Percentiles rank a stretch among this genome's conserved stretches.
Conservation (phyloP, 2,888 invertebrate species). For the Ramazzottius varieornatus region DNA sequence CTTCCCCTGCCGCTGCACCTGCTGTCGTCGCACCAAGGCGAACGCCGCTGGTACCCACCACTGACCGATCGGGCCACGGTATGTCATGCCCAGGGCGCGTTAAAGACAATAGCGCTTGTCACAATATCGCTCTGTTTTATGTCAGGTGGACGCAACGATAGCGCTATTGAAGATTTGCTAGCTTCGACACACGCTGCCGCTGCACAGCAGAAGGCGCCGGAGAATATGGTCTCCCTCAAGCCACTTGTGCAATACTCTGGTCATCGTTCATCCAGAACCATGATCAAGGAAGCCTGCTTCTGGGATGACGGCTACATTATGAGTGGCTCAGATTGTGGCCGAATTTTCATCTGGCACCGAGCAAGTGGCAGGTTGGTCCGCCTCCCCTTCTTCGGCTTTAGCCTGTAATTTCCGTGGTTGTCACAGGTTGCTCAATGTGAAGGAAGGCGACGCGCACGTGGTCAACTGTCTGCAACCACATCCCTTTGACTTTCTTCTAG, state of each 20-base stretch:
- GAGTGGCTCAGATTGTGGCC: constrained; percentile 68
- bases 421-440: too few species aligned
- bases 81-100: too few species aligned
- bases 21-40: neutral
- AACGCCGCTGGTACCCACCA: neutral
- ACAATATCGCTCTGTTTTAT: too few species aligned
- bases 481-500: constrained; percentile 36
- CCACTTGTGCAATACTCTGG: constrained; percentile 32
- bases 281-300: constrained; percentile 55
- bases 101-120: too few species aligned
- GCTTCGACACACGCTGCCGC: neutral
- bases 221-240: neutral
- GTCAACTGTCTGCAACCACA: constrained; percentile 64
- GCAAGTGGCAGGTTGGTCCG: constrained; percentile 38
- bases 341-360: constrained; percentile 54
- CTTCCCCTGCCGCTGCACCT: too few species aligned
- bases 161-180: neutral
- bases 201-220: neutral
- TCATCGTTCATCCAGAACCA: constrained; percentile 42
- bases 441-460: constrained; percentile 49
- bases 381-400: too few species aligned
- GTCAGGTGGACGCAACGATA: neutral
- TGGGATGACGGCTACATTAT: constrained; percentile 54
- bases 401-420: too few species aligned
- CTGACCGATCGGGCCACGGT: neutral